Conservation (phyloP, 2,888 invertebrate genomes). For the Eumacrocentrus americanus region DNA sequence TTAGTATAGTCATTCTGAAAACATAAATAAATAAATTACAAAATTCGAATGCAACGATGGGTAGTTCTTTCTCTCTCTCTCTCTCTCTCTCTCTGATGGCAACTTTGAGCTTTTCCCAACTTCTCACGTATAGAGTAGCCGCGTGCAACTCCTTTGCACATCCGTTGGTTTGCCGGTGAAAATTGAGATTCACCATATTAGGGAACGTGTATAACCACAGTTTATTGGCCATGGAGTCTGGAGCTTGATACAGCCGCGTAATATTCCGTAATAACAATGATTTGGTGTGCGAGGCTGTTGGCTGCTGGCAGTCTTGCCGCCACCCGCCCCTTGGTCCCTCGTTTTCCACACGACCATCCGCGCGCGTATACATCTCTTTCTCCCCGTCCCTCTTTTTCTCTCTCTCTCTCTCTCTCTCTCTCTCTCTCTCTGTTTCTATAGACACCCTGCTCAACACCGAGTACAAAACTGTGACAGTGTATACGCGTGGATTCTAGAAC, state of each 20-base stretch:
- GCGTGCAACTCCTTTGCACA: no score
- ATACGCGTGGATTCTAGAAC: no score
- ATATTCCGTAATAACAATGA: constrained; percentile 61
- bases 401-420: constrained; percentile 19
- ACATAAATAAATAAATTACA: no score
- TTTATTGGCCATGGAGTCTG: constrained; percentile 57
- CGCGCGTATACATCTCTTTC: constrained; percentile 18
- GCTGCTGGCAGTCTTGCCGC: constrained; percentile 47
- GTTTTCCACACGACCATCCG: constrained; percentile 22
- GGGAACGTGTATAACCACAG: constrained; percentile 52
- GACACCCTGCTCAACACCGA: constrained; percentile 20
- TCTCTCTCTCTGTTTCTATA: constrained; percentile 25
- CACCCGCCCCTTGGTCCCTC: constrained; percentile 25
- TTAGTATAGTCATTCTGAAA: no score
- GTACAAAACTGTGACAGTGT: constrained; percentile 27
- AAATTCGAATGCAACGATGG: no score
- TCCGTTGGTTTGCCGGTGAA: constrained; percentile 38
- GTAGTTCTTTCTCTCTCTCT: no score
- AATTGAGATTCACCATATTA: constrained; percentile 59
- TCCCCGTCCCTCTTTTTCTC: constrained; percentile 5
- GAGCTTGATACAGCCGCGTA: constrained; percentile 56
- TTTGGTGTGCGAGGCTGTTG: constrained; percentile 55
- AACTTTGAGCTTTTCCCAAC: no score
- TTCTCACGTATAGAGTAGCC: no score
- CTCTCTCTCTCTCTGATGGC: no score